phyloP scores from a whole-genome alignment of 2,797 vertebrate species.

The Ambastaia sidthimunki region DNA sequence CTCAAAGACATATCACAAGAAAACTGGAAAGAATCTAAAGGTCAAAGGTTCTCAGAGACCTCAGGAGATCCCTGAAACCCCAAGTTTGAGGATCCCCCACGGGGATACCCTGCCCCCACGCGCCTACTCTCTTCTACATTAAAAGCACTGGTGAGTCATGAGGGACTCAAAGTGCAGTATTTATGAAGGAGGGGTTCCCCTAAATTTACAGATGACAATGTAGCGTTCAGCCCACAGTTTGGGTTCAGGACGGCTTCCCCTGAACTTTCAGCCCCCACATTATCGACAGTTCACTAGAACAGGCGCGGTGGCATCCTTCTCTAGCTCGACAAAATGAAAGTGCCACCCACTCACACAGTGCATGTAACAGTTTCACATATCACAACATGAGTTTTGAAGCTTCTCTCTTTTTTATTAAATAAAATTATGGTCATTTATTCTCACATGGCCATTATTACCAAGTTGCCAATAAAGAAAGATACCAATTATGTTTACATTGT shows the following conservation, averaged over 20 bases:
- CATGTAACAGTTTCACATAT: conserved; percentile 51
- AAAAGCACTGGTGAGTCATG: conserved; percentile 67
- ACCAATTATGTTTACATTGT: background rate
- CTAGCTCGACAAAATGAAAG: conserved; percentile 46
- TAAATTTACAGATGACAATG: conserved; percentile 62
- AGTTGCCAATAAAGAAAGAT: conserved; percentile 1
- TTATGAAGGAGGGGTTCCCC: conserved; percentile 73
- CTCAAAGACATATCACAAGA: conserved; percentile 46
- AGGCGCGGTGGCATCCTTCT: conserved; percentile 32
- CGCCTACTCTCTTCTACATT: conserved; percentile 61
- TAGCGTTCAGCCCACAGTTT: conserved; percentile 48
- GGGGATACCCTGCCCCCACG: conserved; percentile 75
- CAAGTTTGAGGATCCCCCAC: conserved; percentile 64
- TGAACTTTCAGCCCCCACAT: conserved; percentile 56
- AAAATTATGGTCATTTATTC: background rate
- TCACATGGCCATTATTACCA: background rate
- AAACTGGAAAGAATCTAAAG: conserved; percentile 56
- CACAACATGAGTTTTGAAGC: conserved; percentile 35
- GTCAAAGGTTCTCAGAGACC: conserved; percentile 47
- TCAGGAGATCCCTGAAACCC: conserved; percentile 77
- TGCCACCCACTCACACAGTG: conserved; percentile 43
- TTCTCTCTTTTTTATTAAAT: conserved; percentile 16
- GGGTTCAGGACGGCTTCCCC: conserved; percentile 60
- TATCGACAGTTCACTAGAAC: conserved; percentile 38
- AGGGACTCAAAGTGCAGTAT: conserved; percentile 51